Conservation (phyloP, 2,797 vertebrate species). For the Propithecus perrieri region DNA sequence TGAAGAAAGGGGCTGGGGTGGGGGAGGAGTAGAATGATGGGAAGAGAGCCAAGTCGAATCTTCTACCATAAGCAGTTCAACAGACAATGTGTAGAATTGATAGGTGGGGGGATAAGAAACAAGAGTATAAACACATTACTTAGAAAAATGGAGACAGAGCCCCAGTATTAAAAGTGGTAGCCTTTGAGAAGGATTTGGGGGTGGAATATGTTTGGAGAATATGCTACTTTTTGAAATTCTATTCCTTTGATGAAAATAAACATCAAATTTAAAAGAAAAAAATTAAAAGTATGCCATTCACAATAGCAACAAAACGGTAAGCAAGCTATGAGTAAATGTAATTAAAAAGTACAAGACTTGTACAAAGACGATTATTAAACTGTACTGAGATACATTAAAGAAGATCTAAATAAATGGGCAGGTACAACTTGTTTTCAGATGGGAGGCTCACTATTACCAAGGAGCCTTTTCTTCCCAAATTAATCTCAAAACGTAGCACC, state of each 20-base stretch:
- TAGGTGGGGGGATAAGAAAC: neutral
- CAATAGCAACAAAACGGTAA: neutral
- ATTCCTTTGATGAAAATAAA: constrained; percentile 8
- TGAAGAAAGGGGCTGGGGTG: too few species aligned
- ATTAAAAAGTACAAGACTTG: neutral
- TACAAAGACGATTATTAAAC: neutral
- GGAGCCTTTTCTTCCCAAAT: neutral
- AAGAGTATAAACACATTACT: neutral
- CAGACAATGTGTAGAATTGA: neutral
- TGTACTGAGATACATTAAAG: neutral
- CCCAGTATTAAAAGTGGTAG: neutral
- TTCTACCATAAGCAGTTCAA: neutral
- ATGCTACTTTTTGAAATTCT: neutral
- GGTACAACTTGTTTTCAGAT: neutral
- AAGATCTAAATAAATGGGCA: neutral
- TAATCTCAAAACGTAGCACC: neutral
- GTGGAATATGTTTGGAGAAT: neutral
- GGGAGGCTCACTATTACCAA: neutral
- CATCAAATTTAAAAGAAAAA: neutral
- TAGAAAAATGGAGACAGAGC: neutral
- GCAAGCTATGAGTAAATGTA: neutral
- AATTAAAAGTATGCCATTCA: neutral
- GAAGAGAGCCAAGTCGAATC: neutral
- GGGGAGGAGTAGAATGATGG: too few species aligned
- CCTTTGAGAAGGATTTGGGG: neutral